These are phyloP conservation scores for Silurus glanis DNA, from an alignment of 2,113 vertebrate species.

Conservation along the genomic window DNA sequence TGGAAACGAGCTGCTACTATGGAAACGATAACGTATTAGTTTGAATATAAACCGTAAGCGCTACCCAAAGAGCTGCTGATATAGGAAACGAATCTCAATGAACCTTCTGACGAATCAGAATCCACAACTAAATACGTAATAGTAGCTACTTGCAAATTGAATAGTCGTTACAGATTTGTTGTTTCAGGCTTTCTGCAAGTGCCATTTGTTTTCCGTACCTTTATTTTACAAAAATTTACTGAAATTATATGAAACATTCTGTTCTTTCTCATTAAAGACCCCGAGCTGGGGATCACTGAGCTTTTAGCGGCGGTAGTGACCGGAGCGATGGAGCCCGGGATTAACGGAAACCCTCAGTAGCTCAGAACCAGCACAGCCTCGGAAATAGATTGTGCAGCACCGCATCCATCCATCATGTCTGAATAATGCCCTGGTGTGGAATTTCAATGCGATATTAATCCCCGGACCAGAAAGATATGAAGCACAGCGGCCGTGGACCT, in stretches of 20 bases:
- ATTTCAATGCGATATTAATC: constrained; percentile 56
- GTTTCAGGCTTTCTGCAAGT: too few relatives aligned
- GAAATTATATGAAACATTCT: background rate
- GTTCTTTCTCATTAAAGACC: background rate
- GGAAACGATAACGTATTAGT: too few relatives aligned
- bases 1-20: too few relatives aligned
- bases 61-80: too few relatives aligned
- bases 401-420: constrained; percentile 49
- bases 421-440: constrained; percentile 50
- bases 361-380: constrained; percentile 24
- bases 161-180: background rate
- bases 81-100: too few relatives aligned
- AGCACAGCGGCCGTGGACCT: constrained; percentile 28
- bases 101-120: background rate
- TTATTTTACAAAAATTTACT: background rate
- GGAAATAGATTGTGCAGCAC: constrained; percentile 45
- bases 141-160: background rate
- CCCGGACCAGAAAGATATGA: constrained; percentile 50
- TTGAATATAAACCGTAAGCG: too few relatives aligned
- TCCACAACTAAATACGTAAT: background rate
- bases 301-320: constrained; percentile 10
- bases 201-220: background rate
- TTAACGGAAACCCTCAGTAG: constrained; percentile 42
- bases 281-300: background rate
- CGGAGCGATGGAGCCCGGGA: constrained; percentile 21